A percentile compares a stretch with the other conserved stretches of the same genome.
Evolutionary conservation across 2,888 invertebrate genomes (phyloP).

Genomic region (Thymelicus sylvestris): DNA sequence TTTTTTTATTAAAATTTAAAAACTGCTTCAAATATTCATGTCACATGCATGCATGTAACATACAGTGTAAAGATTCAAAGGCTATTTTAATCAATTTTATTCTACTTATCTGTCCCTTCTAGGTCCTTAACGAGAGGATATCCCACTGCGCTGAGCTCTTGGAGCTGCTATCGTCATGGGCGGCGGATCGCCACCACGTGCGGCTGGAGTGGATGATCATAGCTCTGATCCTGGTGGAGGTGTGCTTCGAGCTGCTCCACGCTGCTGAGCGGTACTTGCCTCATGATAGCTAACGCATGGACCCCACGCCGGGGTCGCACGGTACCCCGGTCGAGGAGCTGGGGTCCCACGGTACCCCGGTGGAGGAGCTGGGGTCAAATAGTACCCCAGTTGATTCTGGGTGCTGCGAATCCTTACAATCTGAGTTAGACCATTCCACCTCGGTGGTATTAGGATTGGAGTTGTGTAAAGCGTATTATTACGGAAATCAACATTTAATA

Average conservation of each 20-base stretch:
- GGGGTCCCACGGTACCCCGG: not conserved
- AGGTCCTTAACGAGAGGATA: constrained; percentile 98
- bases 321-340: not conserved
- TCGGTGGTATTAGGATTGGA: not conserved
- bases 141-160: constrained; percentile 97
- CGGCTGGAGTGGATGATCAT: constrained; percentile 99
- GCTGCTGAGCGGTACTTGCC: constrained; percentile 86
- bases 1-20: too few relatives aligned
- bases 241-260: constrained; percentile 93
- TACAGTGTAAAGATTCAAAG: not conserved
- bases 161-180: constrained; percentile 94
- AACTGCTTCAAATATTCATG: too few relatives aligned
- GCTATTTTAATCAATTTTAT: too few relatives aligned
- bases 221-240: constrained; percentile 97
- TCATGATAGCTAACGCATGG: constrained; percentile 23
- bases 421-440: not conserved
- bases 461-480: constrained; percentile 21
- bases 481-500: constrained; percentile 4
- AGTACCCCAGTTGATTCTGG: not conserved
- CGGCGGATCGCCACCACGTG: constrained; percentile 96
- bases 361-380: not conserved
- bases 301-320: not conserved
- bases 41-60: not conserved
- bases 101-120: constrained; percentile 28
- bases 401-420: not conserved